Evolutionary conservation across 2,888 invertebrate species (phyloP).

Genomic region (Athalia rosae): DNA sequence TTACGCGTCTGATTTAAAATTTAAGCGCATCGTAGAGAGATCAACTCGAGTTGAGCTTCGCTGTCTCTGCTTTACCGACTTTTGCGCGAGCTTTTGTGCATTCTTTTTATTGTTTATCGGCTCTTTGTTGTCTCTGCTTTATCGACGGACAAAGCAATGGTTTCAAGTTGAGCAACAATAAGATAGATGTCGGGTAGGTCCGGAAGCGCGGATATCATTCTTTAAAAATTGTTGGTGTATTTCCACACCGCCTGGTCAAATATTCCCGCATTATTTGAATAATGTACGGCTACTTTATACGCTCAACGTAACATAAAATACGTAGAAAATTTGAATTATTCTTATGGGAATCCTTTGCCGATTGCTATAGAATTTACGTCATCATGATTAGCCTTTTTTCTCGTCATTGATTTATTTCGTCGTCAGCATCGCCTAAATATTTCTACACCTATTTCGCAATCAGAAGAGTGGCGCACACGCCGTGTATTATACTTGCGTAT

Average conservation of each 20-base stretch:
- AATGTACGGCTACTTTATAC: not conserved
- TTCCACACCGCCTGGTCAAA: constrained; percentile 21
- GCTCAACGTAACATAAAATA: not conserved
- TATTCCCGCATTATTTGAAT: not conserved
- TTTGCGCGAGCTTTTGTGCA: not conserved
- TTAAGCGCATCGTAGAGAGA: no score
- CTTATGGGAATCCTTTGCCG: not conserved
- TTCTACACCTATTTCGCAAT: not conserved
- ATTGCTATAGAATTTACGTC: not conserved
- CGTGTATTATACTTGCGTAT: not conserved
- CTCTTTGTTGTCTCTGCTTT: not conserved
- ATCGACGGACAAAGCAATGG: not conserved
- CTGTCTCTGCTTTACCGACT: constrained; percentile 21
- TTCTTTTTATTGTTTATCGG: not conserved
- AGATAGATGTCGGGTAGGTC: no score
- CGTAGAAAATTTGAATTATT: no score
- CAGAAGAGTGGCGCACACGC: no score
- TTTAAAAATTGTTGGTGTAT: not conserved
- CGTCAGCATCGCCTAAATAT: not conserved
- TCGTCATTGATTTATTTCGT: constrained; percentile 16
- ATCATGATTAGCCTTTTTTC: not conserved
- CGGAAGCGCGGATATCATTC: no score
- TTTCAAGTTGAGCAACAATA: no score
- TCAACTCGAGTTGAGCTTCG: constrained; percentile 9
- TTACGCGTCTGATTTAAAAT: not conserved